These are phyloP conservation scores for Ophion ellenae DNA, from an alignment of 2,888 invertebrate species.

Conservation along the genomic window DNA sequence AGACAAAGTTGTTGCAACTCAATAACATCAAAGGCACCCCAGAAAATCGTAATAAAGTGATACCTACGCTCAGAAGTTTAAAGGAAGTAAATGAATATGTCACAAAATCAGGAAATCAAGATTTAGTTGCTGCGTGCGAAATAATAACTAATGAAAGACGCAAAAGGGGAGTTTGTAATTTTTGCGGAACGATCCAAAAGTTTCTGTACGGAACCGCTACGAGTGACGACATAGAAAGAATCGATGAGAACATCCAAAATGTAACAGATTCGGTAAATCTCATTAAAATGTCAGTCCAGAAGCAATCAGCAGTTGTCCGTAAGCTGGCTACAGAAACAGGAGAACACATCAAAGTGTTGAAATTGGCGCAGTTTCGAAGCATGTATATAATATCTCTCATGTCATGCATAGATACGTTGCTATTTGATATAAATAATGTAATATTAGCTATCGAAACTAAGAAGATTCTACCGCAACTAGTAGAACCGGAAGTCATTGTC, in stretches of 20 bases:
- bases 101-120: conserved; percentile 11
- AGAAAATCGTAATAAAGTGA: conserved; percentile 42
- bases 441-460: conserved; percentile 18
- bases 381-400: conserved; percentile 27
- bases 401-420: conserved; percentile 6
- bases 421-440: no score
- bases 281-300: conserved; percentile 45
- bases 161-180: not conserved
- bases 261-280: conserved; percentile 14
- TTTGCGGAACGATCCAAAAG: conserved; percentile 37
- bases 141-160: no score
- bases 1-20: conserved; percentile 35
- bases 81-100: conserved; percentile 31
- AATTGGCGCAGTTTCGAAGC: conserved; percentile 20
- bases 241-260: conserved; percentile 13
- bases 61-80: conserved; percentile 30
- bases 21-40: conserved; percentile 39
- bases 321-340: conserved; percentile 43
- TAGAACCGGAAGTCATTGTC: conserved; percentile 25
- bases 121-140: no score
- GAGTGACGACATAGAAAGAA: conserved; percentile 26
- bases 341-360: not conserved
- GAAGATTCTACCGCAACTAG: conserved; percentile 35
- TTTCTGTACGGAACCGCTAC: conserved; percentile 29
- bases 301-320: conserved; percentile 31